Base-by-base conservation (phyloP, 2,113 vertebrate species). In the Thunnus thynnus region DNA sequence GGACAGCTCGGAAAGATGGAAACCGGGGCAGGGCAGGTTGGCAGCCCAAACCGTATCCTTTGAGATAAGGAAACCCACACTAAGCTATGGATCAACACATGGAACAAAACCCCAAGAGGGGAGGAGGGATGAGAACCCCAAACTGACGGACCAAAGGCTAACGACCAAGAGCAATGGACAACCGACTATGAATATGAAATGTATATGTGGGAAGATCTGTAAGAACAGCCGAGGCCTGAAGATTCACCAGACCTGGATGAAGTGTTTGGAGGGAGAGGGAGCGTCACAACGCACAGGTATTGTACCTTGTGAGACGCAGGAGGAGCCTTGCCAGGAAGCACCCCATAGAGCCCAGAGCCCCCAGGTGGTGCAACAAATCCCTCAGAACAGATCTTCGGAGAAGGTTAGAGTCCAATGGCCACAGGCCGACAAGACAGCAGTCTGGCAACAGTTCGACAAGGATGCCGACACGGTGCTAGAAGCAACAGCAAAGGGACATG, bases 271-370 rank as follows among this genome's bases (percentile, higher is more conserved):
- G 22, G 48, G 48, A 12, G 48, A 5, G 12, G 16, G 12, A 12
- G 12, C 12, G 48, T 50, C 48, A 50, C 48, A 50, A 16, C 6
- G 4, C 48, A 50, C 50, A 51, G 50, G 18, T 51, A 51, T 17
- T 17, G 18, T 11, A 51, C 18, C 50, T 51, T 13, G 25, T 66
- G 9, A 18, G 47, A 67, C 8, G 5, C 65, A 67, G 27, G 48
- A 67, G 25, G 17, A 67, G 16, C 48, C 25, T 11, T 61, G 74
- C 47, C 72, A 4, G 17, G 58, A 77, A 57, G 13, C 76, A 75
- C 71, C 44, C 36, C 70, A 70, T 20, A 65, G 82, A 32, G 61
- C 69, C 48, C 36, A 17, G 68, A 67, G 52, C 67, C 74, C 67
- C 52, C 61, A 22, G 18, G 54, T 60, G 71, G 4, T 16, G 3